Evolutionary conservation across 2,888 invertebrate genomes (phyloP).

Genomic region (Drosophila pseudotakahashii): DNA sequence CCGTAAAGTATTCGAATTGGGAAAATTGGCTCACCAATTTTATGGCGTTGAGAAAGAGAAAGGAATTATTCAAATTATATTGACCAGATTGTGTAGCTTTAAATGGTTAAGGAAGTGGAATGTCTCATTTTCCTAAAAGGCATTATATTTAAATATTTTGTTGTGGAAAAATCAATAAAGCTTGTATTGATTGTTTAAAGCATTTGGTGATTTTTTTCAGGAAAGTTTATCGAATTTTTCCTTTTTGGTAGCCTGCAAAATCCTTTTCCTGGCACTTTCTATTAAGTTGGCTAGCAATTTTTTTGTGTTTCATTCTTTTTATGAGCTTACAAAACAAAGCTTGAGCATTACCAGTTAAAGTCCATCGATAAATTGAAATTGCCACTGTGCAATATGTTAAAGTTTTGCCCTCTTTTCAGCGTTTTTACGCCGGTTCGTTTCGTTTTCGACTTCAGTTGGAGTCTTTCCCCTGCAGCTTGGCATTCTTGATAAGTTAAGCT

Average conservation of each 20-base stretch:
- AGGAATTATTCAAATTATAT: not conserved
- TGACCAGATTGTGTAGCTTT: not conserved
- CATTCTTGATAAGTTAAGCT: constrained; percentile 72
- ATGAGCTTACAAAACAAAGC: not conserved
- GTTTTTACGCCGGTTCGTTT: constrained; percentile 1
- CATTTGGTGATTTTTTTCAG: too few species aligned
- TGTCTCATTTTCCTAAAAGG: not conserved
- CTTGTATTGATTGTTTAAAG: not conserved
- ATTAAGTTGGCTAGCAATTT: not conserved
- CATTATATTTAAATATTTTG: constrained; percentile 1
- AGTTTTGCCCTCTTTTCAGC: constrained; percentile 15
- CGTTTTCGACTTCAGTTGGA: constrained; percentile 18
- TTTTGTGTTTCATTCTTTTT: not conserved
- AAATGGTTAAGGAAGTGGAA: not conserved
- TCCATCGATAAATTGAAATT: constrained; percentile 14
- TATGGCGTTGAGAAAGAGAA: not conserved
- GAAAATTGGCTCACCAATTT: constrained; percentile 2
- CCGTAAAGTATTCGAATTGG: not conserved
- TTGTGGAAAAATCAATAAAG: not conserved
- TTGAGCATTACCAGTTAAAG: constrained; percentile 2
- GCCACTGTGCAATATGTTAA: constrained; percentile 38
- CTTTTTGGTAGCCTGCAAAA: too few species aligned
- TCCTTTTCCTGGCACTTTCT: too few species aligned
- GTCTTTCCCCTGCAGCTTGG: constrained; percentile 30
- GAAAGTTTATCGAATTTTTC: too few species aligned